Evolutionary conservation across 2,888 invertebrate species (phyloP).

Genomic region (Thereva unica): DNA sequence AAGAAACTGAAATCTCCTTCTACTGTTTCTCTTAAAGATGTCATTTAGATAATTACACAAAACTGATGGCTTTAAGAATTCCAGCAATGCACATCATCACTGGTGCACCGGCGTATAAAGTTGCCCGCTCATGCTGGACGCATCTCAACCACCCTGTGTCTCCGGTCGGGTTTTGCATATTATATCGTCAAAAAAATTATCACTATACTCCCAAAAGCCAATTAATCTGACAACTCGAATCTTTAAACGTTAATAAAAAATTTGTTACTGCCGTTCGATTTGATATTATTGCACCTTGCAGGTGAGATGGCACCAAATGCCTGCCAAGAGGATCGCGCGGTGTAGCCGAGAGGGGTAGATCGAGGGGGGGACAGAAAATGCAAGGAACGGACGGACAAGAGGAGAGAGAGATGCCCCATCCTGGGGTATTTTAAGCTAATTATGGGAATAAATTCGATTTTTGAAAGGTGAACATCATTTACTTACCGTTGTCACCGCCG

Average conservation of each 20-base stretch:
- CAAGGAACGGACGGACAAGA: neutral
- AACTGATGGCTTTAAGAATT: too few relatives aligned
- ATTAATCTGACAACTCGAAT: conserved; percentile 38
- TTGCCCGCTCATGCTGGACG: too few relatives aligned
- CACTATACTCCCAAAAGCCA: conserved; percentile 5
- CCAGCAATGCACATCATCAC: too few relatives aligned
- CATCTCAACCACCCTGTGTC: too few relatives aligned
- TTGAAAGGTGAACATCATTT: conserved; percentile 27
- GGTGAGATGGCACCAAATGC: neutral
- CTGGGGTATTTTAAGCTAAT: conserved; percentile 32
- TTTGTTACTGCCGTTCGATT: conserved; percentile 19
- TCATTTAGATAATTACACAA: too few relatives aligned
- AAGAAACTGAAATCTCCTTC: too few relatives aligned
- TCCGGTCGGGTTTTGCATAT: neutral
- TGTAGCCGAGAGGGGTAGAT: neutral
- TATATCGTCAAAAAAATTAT: neutral
- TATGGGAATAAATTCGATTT: conserved; percentile 35
- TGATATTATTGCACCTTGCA: conserved; percentile 3
- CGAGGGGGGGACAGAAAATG: neutral
- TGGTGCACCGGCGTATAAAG: too few relatives aligned
- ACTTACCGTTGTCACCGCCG: conserved; percentile 68
- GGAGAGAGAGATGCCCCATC: too few relatives aligned
- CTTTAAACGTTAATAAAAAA: conserved; percentile 24
- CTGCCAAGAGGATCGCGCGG: neutral
- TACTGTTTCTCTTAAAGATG: too few relatives aligned